Percentiles rank a stretch among this genome's conserved stretches.
Conservation (phyloP, 1,140 invertebrate species). For the Acyrthosiphon pisum region DNA sequence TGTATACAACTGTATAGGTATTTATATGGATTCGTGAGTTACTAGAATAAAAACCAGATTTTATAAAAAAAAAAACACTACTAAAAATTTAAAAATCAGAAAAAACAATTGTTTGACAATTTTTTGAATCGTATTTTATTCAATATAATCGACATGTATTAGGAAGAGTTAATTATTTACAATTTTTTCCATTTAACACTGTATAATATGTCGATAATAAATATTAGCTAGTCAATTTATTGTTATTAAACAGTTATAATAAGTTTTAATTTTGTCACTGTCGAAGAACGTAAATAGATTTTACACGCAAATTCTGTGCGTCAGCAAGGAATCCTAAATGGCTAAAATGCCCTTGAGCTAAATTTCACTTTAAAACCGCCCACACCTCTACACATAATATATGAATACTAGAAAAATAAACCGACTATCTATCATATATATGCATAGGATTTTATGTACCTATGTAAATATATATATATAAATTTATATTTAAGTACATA, state of each 20-base stretch:
- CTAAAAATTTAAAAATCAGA: not conserved
- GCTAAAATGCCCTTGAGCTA: slow-evolving; percentile 18
- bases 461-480: not conserved
- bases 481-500: not conserved
- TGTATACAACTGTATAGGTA: too few species aligned
- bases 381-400: not conserved
- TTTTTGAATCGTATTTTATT: not conserved
- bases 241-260: not conserved
- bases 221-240: not conserved
- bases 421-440: not conserved
- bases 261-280: not conserved
- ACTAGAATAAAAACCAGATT: not conserved
- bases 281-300: not conserved
- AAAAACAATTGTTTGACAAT: not conserved
- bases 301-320: not conserved
- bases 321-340: not conserved
- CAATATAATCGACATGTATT: not conserved
- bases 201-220: not conserved
- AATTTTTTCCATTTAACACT: not conserved
- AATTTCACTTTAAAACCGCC: slow-evolving; percentile 25
- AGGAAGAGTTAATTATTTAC: not conserved
- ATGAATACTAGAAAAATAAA: not conserved
- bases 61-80: not conserved
- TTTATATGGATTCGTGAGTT: not conserved
- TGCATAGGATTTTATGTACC: not conserved